Evolutionary conservation across 2,888 invertebrate species (phyloP), one percentile per base, ranked within the genome.

Genomic region (Malacosoma neustria): DNA sequence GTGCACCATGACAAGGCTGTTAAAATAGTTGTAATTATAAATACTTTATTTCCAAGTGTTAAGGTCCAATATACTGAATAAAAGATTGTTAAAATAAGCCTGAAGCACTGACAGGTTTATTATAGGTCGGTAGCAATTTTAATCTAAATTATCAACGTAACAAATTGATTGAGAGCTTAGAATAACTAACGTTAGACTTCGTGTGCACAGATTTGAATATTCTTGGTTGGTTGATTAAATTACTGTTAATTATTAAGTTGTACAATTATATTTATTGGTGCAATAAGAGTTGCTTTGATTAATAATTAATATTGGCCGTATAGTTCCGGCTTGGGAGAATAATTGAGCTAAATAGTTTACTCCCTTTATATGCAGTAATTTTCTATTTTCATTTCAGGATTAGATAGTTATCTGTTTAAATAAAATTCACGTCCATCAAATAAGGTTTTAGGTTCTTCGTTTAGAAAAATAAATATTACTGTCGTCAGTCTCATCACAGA

Each of bases 1-100:
- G 63, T 57, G 54, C 54, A 49, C 41, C 44, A 41, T 40, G 32
- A 43, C 58, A 53, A 63, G 59, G 61, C 47, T 31, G 14, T 9
- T 31, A 4, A 33, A 12, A 5, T 4, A 2, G 11, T 4, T 9
- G 3, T 11, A 11, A 3, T 5, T 12, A 11, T 30, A 34, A 12
- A n/a, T 34, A 33, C 42, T 35, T 40, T 41, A 45, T 39, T 38
- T 3, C 11, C 4, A 30, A 6, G 22, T 7, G 1, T 29, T 34
- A 36, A 29, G 7, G 36, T 13, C 13, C 30, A 33, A 15, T 30
- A 13, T 36, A 11, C 4, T 7, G 2, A 30, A 11, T 13, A 7
- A 2, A 11, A 35, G 39, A 33, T 36, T 43, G 39, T 45, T 43
- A 43, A 45, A 41, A 37, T 31, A 35, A 12, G 35, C 30, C 30